These are phyloP conservation scores for Zeus faber DNA, from an alignment of 2,113 vertebrate species.

Conservation along the genomic window DNA sequence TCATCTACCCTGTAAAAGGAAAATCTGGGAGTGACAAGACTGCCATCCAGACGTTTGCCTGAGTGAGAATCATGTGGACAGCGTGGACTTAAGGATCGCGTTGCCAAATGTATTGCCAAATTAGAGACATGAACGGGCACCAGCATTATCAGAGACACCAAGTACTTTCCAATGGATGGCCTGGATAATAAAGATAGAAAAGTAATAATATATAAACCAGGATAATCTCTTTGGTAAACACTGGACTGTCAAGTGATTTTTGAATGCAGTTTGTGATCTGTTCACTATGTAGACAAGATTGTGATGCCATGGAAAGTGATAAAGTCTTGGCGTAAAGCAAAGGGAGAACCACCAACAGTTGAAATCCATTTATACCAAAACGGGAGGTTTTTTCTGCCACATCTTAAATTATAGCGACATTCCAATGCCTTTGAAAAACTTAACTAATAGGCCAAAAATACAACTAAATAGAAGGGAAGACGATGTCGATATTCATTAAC, in stretches of 20 bases:
- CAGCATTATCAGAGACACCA: slow-evolving; percentile 32
- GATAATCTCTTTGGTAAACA: slow-evolving; percentile 64
- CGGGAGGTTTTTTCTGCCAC: no score
- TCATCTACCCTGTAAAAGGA: slow-evolving; percentile 59
- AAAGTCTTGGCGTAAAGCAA: no score
- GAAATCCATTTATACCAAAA: no score
- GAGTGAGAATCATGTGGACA: slow-evolving; percentile 34
- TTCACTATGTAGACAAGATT: slow-evolving; percentile 21
- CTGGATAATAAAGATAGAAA: slow-evolving; percentile 37
- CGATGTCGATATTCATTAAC: slow-evolving; percentile 37
- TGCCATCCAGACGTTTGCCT: slow-evolving; percentile 32
- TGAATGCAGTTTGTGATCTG: slow-evolving; percentile 23
- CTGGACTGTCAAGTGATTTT: slow-evolving; percentile 37
- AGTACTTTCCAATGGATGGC: slow-evolving; percentile 43
- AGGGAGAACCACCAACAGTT: no score
- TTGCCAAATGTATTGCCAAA: slow-evolving; percentile 46
- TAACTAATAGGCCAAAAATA: slow-evolving; percentile 18
- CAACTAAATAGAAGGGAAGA: slow-evolving; percentile 21
- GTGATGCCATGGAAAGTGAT: no score
- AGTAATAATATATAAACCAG: slow-evolving; percentile 53
- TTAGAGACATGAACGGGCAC: slow-evolving; percentile 26
- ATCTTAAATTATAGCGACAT: no score
- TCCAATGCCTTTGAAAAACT: no score
- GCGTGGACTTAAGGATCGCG: slow-evolving; percentile 37
- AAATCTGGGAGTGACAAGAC: slow-evolving; percentile 23